Base-by-base conservation (phyloP, 2,113 vertebrate genomes). In the Istiophorus platypterus region DNA sequence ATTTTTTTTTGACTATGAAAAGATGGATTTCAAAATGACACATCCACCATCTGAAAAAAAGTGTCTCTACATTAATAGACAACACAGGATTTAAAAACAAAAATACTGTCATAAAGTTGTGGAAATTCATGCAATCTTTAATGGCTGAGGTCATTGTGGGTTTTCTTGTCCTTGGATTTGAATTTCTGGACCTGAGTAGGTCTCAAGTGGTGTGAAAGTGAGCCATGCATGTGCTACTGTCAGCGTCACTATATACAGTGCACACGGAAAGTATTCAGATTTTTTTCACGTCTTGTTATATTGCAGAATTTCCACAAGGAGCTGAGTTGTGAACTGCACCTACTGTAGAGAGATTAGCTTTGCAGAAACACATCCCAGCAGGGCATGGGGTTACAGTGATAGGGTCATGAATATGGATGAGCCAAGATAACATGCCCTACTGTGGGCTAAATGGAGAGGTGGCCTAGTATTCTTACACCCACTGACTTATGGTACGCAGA, bases 331-430 rank as follows among this genome's bases (percentile, higher is more conserved):
- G 29, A 75, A 34, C 51, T 61, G 66, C 47, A 76, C 62, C 69
- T 59, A 39, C 67, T 45, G 61, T 45, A 10, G 49, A 61, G 47
- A 68, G 78, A 84, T 88, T 72, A 72, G 65, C 81, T 81, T 78
- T 82, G n/a, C n/a, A n/a, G n/a, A n/a, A n/a, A n/a, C n/a, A n/a
- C n/a, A n/a, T n/a, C 82, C 72, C 71, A 54, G 78, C 57, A 77
- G 76, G 77, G 62, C 49, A 11, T 5, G 24, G 62, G 71, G 84
- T 74, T 81, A 72, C 62, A 51, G 34, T 61, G 85, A 88, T 82
- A 82, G 68, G 74, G 34, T 86, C 76, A 85, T 93, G 78, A 93
- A 93, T 93, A 92, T 92, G 75, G 68, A 93, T 92, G 92, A 88
- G 74, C 49, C 7, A 7, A 62, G 81, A 89, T 85, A 84, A 61